A percentile compares a stretch with the other conserved stretches of the same genome.
Evolutionary conservation across 2,113 vertebrate genomes (phyloP).

Genomic region (Cathartes aura): DNA sequence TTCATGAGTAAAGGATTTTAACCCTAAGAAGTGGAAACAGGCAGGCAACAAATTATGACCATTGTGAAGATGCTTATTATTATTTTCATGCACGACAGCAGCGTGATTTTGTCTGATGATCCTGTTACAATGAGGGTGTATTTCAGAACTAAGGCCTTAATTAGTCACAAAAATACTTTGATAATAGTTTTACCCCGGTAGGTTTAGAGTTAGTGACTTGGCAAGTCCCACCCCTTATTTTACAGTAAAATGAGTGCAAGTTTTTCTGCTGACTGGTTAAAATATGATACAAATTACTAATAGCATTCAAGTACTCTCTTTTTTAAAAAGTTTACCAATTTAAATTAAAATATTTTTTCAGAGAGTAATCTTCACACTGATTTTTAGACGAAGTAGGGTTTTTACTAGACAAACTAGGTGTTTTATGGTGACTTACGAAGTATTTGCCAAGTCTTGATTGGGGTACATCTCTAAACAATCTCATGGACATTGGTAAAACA

Average conservation of each 20-base stretch:
- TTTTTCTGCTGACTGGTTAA: background rate
- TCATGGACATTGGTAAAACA: background rate
- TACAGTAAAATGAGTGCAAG: background rate
- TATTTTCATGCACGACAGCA: constrained; percentile 39
- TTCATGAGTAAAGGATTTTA: background rate
- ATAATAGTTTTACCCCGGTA: background rate
- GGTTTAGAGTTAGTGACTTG: background rate
- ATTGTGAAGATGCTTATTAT: constrained; percentile 24
- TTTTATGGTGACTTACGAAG: background rate
- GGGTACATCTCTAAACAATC: background rate
- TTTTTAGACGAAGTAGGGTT: background rate
- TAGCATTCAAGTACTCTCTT: background rate
- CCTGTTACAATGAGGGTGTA: background rate
- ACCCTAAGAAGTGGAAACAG: constrained; percentile 37
- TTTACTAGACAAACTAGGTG: background rate
- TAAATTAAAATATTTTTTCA: background rate
- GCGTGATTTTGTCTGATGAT: background rate
- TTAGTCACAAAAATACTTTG: background rate
- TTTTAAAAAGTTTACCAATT: background rate
- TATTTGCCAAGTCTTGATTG: background rate
- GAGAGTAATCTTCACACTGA: background rate
- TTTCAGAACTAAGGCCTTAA: background rate
- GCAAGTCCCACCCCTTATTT: background rate
- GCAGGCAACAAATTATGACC: constrained; percentile 46
- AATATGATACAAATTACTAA: background rate